phyloP scores from a whole-genome alignment of 2,797 vertebrate species.

The Paedocypris micromegethes region DNA sequence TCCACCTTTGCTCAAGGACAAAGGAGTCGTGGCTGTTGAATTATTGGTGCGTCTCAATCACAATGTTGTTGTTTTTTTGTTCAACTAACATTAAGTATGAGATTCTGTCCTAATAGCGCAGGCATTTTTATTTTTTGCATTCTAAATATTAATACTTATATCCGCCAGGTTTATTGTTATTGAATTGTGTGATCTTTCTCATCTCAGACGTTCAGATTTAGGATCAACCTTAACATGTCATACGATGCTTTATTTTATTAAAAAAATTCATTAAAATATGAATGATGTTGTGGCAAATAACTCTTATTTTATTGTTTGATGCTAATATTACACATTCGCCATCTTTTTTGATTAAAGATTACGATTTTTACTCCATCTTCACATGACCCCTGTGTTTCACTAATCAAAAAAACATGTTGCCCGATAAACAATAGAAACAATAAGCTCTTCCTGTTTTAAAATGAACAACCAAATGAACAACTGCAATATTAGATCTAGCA shows the following conservation, averaged over 20 bases:
- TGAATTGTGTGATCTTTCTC: not conserved
- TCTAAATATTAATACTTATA: not conserved
- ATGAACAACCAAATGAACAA: constrained; percentile 27
- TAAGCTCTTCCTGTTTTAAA: constrained; percentile 42
- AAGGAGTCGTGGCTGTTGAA: constrained; percentile 6
- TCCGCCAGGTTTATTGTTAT: not conserved
- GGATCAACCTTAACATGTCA: constrained; percentile 26
- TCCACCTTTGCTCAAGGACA: constrained; percentile 12
- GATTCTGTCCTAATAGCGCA: not conserved
- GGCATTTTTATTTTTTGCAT: not conserved
- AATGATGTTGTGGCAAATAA: constrained; percentile 7
- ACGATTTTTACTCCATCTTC: constrained; percentile 31
- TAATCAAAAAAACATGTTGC: constrained; percentile 8
- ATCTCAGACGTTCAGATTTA: not conserved
- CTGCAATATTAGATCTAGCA: constrained; percentile 17
- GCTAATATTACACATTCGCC: constrained; percentile 25
- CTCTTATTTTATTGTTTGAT: constrained; percentile 25
- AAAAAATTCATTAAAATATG: constrained; percentile 11
- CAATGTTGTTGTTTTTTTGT: not conserved
- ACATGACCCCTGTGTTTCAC: constrained; percentile 1
- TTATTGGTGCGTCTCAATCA: constrained; percentile 5
- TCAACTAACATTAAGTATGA: not conserved
- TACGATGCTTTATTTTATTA: constrained; percentile 26
- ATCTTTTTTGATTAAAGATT: constrained; percentile 41
- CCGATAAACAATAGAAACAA: constrained; percentile 22